phyloP scores from a whole-genome alignment of 1,140 invertebrate species.

The Daktulosphaira vitifoliae region DNA sequence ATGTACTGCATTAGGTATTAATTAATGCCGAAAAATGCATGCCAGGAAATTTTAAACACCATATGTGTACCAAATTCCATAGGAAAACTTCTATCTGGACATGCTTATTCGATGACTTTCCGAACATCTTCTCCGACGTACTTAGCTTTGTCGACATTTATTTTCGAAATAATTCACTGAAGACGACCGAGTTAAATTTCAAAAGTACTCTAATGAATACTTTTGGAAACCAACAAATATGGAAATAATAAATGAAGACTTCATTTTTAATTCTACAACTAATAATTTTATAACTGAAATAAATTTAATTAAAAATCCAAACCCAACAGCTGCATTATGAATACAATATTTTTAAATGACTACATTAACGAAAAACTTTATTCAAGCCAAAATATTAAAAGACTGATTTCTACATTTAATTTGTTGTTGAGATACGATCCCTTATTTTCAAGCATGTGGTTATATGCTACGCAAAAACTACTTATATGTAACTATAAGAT shows the following conservation, averaged over 20 bases:
- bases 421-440: too few relatives aligned
- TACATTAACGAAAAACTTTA: neutral
- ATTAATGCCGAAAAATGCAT: neutral
- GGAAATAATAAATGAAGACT: neutral
- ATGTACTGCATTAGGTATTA: neutral
- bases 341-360: neutral
- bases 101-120: neutral
- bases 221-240: neutral
- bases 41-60: neutral
- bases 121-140: neutral
- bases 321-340: too few relatives aligned
- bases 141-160: neutral
- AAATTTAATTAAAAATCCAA: neutral
- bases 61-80: neutral
- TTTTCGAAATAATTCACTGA: neutral
- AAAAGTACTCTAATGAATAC: neutral
- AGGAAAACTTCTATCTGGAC: too few relatives aligned
- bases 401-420: too few relatives aligned
- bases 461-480: too few relatives aligned
- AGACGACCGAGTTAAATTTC: neutral
- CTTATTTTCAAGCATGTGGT: too few relatives aligned
- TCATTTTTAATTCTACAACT: neutral
- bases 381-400: neutral
- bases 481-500: too few relatives aligned
- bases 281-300: neutral